Base-by-base conservation (phyloP, 2,888 invertebrate species). In the Camponotus fellah region DNA sequence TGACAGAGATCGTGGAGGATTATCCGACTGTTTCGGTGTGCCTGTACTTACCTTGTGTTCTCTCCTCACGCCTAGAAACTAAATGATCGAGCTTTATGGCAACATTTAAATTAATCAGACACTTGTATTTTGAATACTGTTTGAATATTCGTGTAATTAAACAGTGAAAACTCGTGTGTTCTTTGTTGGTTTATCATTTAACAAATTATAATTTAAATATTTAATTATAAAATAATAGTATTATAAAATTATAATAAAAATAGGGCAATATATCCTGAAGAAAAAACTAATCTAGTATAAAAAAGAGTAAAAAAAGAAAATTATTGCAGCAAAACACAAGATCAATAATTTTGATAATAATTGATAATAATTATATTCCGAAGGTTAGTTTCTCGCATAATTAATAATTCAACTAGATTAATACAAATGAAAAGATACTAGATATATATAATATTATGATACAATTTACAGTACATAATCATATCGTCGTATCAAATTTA, bases 71-170 rank as follows among this genome's bases (percentile, higher is more conserved):
- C 32, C 26, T 26, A 26, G 26, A 2, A 17, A 76, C 37, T 34
- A 76, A 21, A 77, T 14, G 77, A 68, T 69, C 58, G 37, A 58
- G 37, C 49, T 65, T 53, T 46, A 4, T 56, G 26, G 21, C 43
- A 46, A 60, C 46, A 21, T 58, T 64, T 64, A n/a, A 34, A 69
- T 79, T 79, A 79, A 69, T 79, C 60, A 79, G 79, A 69, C n/a
- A 21, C 71, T 58, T 43, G 58, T 79, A 56, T 79, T 3, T 46
- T 8, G 21, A 69, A 46, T 12, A 17, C 34, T n/a, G 10, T 79
- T 26, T 26, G 26, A 26, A 26, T 26, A 26, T 26, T 26, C n/a
- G 43, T 32, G 32, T 58, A 79, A 79, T 69, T 69, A 79, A 79
- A n/a, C 58, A 17, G 32, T 21, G 21, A 68, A 37, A 34, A 69